These are phyloP conservation scores for Ivindomyrus marchei DNA, from an alignment of 2,113 vertebrate genomes.

Conservation along the genomic window DNA sequence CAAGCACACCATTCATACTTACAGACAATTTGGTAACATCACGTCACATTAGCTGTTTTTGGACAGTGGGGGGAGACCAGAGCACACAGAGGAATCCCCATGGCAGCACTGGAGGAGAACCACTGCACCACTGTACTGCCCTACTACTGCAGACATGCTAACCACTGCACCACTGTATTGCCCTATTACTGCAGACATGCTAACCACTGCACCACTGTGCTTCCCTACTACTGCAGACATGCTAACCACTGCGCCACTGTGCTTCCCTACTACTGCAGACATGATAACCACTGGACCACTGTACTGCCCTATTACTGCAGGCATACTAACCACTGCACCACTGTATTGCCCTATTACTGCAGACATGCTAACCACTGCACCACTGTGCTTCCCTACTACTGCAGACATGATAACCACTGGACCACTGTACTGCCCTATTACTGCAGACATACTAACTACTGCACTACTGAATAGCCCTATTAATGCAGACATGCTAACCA, in stretches of 20 bases:
- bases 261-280: not conserved
- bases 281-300: not conserved
- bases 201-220: too few relatives aligned
- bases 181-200: too few relatives aligned
- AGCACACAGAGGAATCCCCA: not conserved
- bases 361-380: not conserved
- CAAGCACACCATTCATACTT: not conserved
- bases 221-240: too few relatives aligned
- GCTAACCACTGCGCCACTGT: not conserved
- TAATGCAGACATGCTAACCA: not conserved
- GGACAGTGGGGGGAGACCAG: not conserved
- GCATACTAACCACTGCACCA: not conserved
- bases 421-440: not conserved
- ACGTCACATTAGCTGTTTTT: not conserved
- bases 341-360: not conserved
- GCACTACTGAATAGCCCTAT: not conserved
- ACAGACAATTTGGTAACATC: not conserved
- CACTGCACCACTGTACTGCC: too few relatives aligned
- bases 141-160: too few relatives aligned
- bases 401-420: not conserved
- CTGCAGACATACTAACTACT: not conserved
- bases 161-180: too few relatives aligned
- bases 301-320: not conserved
- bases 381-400: not conserved
- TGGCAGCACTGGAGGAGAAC: not conserved